These are phyloP conservation scores for Hippoglossus hippoglossus DNA, from an alignment of 2,797 vertebrate species.

Conservation along the genomic window DNA sequence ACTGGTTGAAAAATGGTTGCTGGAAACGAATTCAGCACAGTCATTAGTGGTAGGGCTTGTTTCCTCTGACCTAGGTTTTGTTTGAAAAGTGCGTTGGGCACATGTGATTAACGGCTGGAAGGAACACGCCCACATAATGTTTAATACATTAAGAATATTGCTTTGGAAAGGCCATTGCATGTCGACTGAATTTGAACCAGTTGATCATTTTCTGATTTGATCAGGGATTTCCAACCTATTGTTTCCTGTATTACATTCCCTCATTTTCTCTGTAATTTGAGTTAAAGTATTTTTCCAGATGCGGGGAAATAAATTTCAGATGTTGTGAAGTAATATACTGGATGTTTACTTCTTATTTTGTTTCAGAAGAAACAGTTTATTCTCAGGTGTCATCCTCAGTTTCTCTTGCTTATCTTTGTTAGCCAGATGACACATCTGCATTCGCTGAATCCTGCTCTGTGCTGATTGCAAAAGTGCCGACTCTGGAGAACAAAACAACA, in stretches of 20 bases:
- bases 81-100: conserved; percentile 47
- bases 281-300: no score
- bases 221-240: neutral
- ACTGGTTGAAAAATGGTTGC: conserved; percentile 40
- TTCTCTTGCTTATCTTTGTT: conserved; percentile 51
- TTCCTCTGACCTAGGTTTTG: conserved; percentile 48
- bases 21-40: conserved; percentile 44
- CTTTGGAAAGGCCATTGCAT: neutral
- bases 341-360: no score
- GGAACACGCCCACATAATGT: neutral
- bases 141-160: conserved; percentile 4
- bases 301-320: no score
- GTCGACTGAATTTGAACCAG: conserved; percentile 1
- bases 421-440: conserved; percentile 69
- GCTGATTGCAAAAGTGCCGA: conserved; percentile 48
- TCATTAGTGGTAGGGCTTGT: conserved; percentile 40
- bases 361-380: no score
- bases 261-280: conserved; percentile 22
- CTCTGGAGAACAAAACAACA: conserved; percentile 33
- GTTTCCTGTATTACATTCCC: conserved; percentile 27
- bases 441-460: conserved; percentile 43
- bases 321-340: no score
- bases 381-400: conserved; percentile 10
- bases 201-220: neutral
- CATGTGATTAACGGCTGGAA: conserved; percentile 41